A percentile compares a stretch with the other conserved stretches of the same genome.
Conservation (phyloP, 2,888 invertebrate genomes). For the Lacanobia wlatinum region DNA sequence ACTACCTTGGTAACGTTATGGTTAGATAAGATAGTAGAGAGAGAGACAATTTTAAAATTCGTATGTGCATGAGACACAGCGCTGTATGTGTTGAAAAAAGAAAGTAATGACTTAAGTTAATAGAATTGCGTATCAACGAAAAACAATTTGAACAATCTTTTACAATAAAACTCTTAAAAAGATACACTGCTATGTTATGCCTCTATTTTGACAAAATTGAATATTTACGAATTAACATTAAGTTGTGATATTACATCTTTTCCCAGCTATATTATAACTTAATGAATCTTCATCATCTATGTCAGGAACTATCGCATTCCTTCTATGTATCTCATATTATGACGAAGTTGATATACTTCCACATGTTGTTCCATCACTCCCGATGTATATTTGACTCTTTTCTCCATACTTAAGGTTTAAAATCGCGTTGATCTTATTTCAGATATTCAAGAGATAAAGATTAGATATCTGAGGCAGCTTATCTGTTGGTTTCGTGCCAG, state of each 20-base stretch:
- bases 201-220: not conserved
- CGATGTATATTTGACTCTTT: constrained; percentile 27
- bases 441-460: constrained; percentile 60
- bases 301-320: constrained; percentile 33
- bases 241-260: not conserved
- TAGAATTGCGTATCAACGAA: too few species aligned
- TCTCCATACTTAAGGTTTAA: constrained; percentile 31
- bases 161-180: too few species aligned
- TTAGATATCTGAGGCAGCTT: constrained; percentile 62
- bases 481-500: constrained; percentile 65
- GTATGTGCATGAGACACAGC: not conserved
- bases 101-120: too few species aligned
- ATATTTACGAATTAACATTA: too few species aligned
- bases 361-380: constrained; percentile 8
- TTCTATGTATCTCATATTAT: constrained; percentile 11
- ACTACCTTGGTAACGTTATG: not conserved
- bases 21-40: not conserved
- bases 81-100: not conserved
- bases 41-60: not conserved
- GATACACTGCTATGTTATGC: too few species aligned
- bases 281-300: constrained; percentile 9
- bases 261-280: not conserved
- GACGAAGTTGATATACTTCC: constrained; percentile 41
- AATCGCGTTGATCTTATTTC: constrained; percentile 26
- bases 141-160: too few species aligned